A percentile compares a stretch with the other conserved stretches of the same genome.
These are phyloP conservation scores for Smutsia temminckii DNA, from an alignment of 2,797 vertebrate genomes.

Conservation along the genomic window DNA sequence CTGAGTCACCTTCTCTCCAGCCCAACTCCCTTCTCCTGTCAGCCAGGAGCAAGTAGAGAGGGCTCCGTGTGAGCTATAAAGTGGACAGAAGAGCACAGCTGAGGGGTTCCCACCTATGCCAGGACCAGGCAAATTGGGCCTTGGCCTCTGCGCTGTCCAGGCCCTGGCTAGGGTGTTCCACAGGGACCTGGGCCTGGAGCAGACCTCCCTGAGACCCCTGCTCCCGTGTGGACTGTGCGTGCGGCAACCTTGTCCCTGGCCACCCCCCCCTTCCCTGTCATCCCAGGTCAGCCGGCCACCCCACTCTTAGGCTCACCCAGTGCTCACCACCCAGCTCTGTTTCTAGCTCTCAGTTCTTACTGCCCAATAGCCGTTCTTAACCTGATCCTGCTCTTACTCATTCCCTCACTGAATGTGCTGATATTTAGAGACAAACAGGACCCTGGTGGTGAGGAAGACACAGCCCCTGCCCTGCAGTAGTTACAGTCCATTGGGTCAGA, in stretches of 20 bases:
- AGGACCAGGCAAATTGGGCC: neutral
- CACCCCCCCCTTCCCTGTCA: neutral
- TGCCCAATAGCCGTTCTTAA: fast-evolving
- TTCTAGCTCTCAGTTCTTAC: neutral
- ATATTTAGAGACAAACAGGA: neutral
- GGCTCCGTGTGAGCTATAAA: fast-evolving
- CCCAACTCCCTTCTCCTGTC: neutral
- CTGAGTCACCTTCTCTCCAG: neutral
- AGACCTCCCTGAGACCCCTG: neutral
- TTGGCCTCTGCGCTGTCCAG: neutral
- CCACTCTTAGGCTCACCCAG: neutral
- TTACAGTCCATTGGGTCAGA: neutral
- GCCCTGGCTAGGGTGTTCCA: neutral
- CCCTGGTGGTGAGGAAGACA: neutral
- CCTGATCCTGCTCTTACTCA: neutral
- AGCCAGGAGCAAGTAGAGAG: too few relatives aligned
- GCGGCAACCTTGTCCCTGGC: neutral
- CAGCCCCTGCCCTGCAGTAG: neutral
- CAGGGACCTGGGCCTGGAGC: neutral
- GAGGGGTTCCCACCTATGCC: neutral
- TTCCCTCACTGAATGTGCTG: neutral
- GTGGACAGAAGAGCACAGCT: fast-evolving
- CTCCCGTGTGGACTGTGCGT: neutral
- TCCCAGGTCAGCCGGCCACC: neutral
- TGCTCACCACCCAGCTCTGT: neutral